Conservation (phyloP, 2,888 invertebrate genomes). For the Synergus laeviventris region DNA sequence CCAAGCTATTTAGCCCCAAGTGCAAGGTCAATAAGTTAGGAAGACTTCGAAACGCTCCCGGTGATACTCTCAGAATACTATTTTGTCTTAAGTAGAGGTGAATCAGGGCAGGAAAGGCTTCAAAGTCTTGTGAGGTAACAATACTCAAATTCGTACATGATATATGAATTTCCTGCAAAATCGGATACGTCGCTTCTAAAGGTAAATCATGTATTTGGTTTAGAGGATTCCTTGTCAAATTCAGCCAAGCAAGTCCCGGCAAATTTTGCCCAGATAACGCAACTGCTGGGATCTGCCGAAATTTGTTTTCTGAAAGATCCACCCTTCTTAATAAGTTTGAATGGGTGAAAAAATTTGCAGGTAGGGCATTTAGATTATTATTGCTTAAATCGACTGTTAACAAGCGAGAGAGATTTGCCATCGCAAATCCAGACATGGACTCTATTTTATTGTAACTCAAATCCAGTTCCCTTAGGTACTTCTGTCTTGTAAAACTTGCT, state of each 20-base stretch:
- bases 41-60: slow-evolving; percentile 89
- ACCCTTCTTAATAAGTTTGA: slow-evolving; percentile 84
- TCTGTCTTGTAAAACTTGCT: slow-evolving; percentile 85
- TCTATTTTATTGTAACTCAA: slow-evolving; percentile 87
- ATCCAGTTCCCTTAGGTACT: slow-evolving; percentile 85
- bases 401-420: slow-evolving; percentile 86
- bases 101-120: slow-evolving; percentile 87
- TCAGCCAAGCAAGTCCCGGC: slow-evolving; percentile 85
- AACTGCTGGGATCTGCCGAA: slow-evolving; percentile 87
- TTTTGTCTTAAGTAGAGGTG: slow-evolving; percentile 86
- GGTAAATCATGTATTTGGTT: slow-evolving; percentile 85
- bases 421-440: slow-evolving; percentile 87
- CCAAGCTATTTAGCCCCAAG: slow-evolving; percentile 89
- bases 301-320: slow-evolving; percentile 87
- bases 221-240: slow-evolving; percentile 90
- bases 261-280: slow-evolving; percentile 86
- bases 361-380: slow-evolving; percentile 86
- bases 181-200: slow-evolving; percentile 84
- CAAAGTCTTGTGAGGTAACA: slow-evolving; percentile 91
- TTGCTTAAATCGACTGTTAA: slow-evolving; percentile 86
- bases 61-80: slow-evolving; percentile 87
- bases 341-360: slow-evolving; percentile 88
- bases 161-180: slow-evolving; percentile 87
- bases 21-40: slow-evolving; percentile 88
- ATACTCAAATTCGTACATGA: slow-evolving; percentile 89